Evolutionary conservation across 2,797 vertebrate species (phyloP), one percentile per base, ranked within the genome.

Genomic region (Triplophysa bombifrons): DNA sequence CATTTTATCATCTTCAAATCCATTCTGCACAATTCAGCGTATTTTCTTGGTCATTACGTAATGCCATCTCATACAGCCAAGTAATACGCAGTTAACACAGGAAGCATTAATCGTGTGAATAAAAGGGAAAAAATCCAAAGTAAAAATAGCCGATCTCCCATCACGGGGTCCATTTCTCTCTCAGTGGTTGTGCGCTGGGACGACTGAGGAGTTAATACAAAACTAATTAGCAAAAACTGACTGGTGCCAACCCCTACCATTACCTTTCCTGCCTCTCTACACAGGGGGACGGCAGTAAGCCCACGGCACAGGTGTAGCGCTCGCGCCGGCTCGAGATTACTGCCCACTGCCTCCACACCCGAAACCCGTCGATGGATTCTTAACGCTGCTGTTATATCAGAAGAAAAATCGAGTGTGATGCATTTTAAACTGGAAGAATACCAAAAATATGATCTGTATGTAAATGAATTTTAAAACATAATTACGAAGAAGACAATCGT

Each of bases 211-310:
- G 80, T 84, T 85, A 85, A 85, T 87, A 75, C 83, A 87, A 82
- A 85, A 85, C 83, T 87, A 84, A 87, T 87, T 85, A 87, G 81
- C 81, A 81, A 80, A 84, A 82, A 73, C 70, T 82, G 82, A 74
- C 84, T 78, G 72, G 78, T 82, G 84, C 81, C 78, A 85, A 83
- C 75, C 74, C 71, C 84, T 72, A 74, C 73, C 72, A 17, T 56
- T 50, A 38, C 60, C 30, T 34, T 56, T 60, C 60, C 80, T 73
- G 73, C 80, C 76, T 50, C 51, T 66, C 76, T 68, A 74, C 70
- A 74, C 81, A 67, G 77, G 74, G 76, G 78, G 75, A 73, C 30
- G 55, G 76, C 25, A 51, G 81, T 58, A 76, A 74, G 67, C 71
- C 71, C 82, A 71, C 25, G 48, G 61, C 74, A 80, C 78, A 84